Evolutionary conservation across 2,888 invertebrate species (phyloP).

Genomic region (Erebia epiphron): DNA sequence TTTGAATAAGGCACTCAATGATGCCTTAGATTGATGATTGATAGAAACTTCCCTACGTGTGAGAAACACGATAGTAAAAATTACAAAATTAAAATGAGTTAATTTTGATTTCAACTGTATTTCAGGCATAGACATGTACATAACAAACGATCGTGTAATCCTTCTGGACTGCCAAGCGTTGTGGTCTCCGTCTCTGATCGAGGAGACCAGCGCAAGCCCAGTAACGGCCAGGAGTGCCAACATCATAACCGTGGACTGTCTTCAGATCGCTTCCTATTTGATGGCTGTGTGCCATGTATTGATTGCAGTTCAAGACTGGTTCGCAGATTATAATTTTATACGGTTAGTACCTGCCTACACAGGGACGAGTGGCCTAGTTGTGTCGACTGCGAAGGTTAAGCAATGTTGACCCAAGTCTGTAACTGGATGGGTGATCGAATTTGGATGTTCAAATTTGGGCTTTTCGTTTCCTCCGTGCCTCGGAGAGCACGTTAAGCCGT

Average conservation of each 20-base stretch:
- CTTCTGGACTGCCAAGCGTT: constrained; percentile 94
- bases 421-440: too few species aligned
- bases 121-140: constrained; percentile 87
- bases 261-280: constrained; percentile 92
- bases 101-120: constrained; percentile 37
- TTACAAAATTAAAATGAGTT: too few species aligned
- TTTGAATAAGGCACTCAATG: too few species aligned
- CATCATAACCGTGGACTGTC: constrained; percentile 86
- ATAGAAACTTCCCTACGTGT: too few species aligned
- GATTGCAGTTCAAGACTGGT: constrained; percentile 94
- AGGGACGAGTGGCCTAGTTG: too few species aligned
- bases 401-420: too few species aligned
- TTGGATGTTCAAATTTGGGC: too few species aligned
- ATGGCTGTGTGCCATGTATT: constrained; percentile 96
- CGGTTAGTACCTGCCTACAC: constrained; percentile 78
- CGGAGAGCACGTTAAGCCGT: too few species aligned
- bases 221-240: constrained; percentile 79
- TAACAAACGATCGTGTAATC: constrained; percentile 89
- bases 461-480: too few species aligned
- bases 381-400: too few species aligned
- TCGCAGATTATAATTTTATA: constrained; percentile 90
- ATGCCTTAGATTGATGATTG: too few species aligned
- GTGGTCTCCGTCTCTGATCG: constrained; percentile 89
- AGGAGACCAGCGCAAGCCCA: constrained; percentile 78
- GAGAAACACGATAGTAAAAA: too few species aligned